These are phyloP conservation scores for Pachypsylla venusta DNA, from an alignment of 1,140 invertebrate genomes.

Conservation along the genomic window DNA sequence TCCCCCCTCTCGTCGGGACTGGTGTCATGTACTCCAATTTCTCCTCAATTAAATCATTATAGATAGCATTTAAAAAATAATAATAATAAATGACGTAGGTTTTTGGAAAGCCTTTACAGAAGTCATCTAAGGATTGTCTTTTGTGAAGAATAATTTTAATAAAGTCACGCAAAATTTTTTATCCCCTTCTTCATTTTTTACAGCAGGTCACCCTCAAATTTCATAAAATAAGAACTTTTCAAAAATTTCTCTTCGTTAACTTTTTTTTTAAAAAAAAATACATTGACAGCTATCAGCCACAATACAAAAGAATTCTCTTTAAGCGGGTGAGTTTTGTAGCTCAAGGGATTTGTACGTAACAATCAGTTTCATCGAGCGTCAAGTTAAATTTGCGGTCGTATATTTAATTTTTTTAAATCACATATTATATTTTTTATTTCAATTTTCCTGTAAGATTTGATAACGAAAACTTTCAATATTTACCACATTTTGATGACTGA, in stretches of 20 bases:
- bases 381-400: conserved; percentile 3
- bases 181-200: not conserved
- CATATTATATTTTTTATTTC: too few species aligned
- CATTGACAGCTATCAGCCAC: conserved; percentile 7
- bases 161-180: not conserved
- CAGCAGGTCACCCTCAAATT: conserved; percentile 6
- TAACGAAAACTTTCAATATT: too few species aligned
- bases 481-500: too few species aligned
- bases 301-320: not conserved
- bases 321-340: conserved; percentile 5
- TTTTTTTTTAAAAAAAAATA: not conserved
- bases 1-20: too few species aligned
- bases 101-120: too few species aligned
- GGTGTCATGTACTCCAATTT: too few species aligned
- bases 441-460: too few species aligned
- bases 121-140: too few species aligned
- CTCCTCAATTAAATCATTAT: too few species aligned
- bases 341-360: not conserved
- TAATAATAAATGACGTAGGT: too few species aligned
- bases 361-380: conserved; percentile 7
- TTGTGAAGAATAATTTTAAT: not conserved
- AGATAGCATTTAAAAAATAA: too few species aligned
- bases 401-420: too few species aligned
- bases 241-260: conserved; percentile 8
- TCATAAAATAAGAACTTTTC: conserved; percentile 8